Evolutionary conservation across 2,113 vertebrate species (phyloP).

Genomic region (Hyla sarda): DNA sequence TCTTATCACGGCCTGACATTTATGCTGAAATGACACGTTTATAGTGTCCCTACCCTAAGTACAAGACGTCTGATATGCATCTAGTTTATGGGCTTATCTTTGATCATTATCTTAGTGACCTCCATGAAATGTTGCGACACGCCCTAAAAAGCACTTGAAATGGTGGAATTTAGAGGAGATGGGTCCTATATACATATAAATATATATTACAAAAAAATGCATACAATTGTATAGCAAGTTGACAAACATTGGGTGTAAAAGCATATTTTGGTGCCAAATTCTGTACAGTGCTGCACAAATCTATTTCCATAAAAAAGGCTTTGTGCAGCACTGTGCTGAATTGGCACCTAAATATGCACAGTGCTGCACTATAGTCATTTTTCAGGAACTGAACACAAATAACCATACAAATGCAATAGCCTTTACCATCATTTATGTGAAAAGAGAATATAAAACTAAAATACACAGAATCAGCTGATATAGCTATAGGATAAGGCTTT

Average conservation of each 20-base stretch:
- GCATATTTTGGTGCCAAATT: no score
- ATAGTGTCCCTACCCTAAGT: conserved; percentile 36
- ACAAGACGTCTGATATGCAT: conserved; percentile 33
- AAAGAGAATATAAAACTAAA: background rate
- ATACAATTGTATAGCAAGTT: no score
- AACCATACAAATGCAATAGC: background rate
- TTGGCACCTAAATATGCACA: no score
- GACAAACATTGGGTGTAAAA: background rate
- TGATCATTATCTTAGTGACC: conserved; percentile 54
- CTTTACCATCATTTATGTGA: background rate
- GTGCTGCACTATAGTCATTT: no score
- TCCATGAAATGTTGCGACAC: conserved; percentile 31
- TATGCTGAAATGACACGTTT: conserved; percentile 38
- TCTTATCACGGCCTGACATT: conserved; percentile 43
- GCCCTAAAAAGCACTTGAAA: background rate
- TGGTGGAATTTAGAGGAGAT: background rate
- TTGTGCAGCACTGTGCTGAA: no score
- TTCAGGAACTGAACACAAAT: no score
- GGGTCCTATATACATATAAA: background rate
- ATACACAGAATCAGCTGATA: background rate
- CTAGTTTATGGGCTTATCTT: conserved; percentile 33
- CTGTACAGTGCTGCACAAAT: no score
- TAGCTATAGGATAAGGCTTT: no score
- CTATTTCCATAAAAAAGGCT: no score
- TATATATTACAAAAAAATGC: no score